Base-by-base conservation (phyloP, 1,140 invertebrate species). In the Alviniconcha marisindica region DNA sequence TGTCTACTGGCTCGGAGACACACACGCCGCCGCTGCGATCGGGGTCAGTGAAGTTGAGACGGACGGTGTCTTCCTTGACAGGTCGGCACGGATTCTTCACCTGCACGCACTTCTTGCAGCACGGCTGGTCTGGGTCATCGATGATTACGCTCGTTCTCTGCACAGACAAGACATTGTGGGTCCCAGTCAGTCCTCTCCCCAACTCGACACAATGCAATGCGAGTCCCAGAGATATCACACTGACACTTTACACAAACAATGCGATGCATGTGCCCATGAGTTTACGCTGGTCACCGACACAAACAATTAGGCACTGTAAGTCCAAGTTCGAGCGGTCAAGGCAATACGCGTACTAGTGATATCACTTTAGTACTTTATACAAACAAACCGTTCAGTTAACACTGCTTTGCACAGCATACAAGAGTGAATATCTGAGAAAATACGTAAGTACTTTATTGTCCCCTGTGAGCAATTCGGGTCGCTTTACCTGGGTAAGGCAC, bases 91-190 rank as follows among this genome's bases (percentile, higher is more conserved):
- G 51, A 7, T 51, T 60, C 51, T 56, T 60, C 31, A 44, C n/a
- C 51, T 56, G 31, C 15, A 78, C 77, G 18, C 77, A 78, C 77
- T 78, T 78, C 77, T 78, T 15, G 77, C 77, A 78, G 77, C 77
- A 78, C 12, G 77, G 77, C 51, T 78, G 77, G 24, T 78, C 77
- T 10, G 77, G 77, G 77, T 78, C 77, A 15, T 18, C 28, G 18
- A 78, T 36, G 44, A 78, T 40, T 7, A 40, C 77, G 31, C 56
- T 54, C 38, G 77, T 78, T 21, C 2, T 38, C 77, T 78, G 77
- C 48, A 76, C 18, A 51, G 15, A 60, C 56, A 60, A 4, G 56
- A 24, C 15, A 24, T 24, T 10, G 56, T 4, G 10, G 3, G 56
- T 24, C 10, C 24, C 4, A 24, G 56, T 60, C 63, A 69, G 7